Evolutionary conservation across 2,888 invertebrate species (phyloP).

Genomic region (Drosophila mayaguana): DNA sequence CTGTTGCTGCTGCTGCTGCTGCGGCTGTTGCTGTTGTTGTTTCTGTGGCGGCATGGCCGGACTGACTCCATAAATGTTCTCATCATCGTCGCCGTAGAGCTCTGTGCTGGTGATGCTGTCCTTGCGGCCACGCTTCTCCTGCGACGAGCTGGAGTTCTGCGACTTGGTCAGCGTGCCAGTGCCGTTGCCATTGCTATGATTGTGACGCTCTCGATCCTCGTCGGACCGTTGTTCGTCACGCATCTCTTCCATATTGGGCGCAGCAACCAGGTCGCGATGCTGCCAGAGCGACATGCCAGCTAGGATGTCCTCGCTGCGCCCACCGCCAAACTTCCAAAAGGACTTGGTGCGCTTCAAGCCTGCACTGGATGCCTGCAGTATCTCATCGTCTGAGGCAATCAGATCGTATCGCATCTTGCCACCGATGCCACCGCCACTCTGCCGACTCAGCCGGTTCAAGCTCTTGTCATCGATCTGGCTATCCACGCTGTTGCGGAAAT

Average conservation of each 20-base stretch:
- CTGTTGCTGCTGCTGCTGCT: slow-evolving; percentile 26
- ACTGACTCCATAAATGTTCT: slow-evolving; percentile 82
- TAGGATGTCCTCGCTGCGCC: slow-evolving; percentile 90
- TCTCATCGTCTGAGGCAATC: slow-evolving; percentile 84
- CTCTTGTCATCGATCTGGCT: slow-evolving; percentile 83
- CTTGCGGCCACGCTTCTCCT: slow-evolving; percentile 78
- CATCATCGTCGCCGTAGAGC: slow-evolving; percentile 80
- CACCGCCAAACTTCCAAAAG: slow-evolving; percentile 92
- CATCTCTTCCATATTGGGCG: slow-evolving; percentile 78
- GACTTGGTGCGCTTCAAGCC: slow-evolving; percentile 93
- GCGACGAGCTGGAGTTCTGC: slow-evolving; percentile 78
- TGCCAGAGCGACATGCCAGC: slow-evolving; percentile 95
- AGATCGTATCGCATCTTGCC: slow-evolving; percentile 82
- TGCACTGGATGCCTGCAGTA: slow-evolving; percentile 86
- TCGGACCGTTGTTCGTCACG: slow-evolving; percentile 62
- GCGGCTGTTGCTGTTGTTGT: slow-evolving; percentile 42
- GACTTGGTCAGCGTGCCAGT: slow-evolving; percentile 78
- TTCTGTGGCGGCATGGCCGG: slow-evolving; percentile 56
- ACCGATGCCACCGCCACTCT: slow-evolving; percentile 46
- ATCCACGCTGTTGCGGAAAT: slow-evolving; percentile 83
- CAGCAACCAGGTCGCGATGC: slow-evolving; percentile 91
- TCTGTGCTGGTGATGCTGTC: slow-evolving; percentile 83
- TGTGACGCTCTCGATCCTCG: slow-evolving; percentile 50
- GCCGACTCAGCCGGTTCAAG: slow-evolving; percentile 69
- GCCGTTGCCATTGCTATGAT: slow-evolving; percentile 46